Evolutionary conservation across 2,888 invertebrate genomes (phyloP).

Genomic region (Eurytoma adleriae): DNA sequence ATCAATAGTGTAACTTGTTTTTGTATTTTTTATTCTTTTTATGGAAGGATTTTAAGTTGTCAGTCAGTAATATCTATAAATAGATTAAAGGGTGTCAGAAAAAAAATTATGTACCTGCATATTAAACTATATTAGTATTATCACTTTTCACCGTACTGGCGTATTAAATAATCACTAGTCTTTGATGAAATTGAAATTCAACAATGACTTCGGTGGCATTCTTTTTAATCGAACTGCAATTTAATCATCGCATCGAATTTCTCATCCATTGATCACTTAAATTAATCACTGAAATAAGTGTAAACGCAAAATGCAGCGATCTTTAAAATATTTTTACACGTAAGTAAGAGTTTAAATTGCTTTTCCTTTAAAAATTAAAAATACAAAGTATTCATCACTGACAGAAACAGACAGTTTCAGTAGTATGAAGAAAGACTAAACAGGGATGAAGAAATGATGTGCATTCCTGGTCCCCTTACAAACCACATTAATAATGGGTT

Average conservation of each 20-base stretch:
- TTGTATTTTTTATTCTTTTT: slow-evolving; percentile 26
- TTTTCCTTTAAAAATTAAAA: slow-evolving; percentile 29
- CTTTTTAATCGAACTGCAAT: slow-evolving; percentile 54
- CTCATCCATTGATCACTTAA: slow-evolving; percentile 45
- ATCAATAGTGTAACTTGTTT: slow-evolving; percentile 47
- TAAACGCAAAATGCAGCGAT: slow-evolving; percentile 47
- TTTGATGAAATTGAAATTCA: slow-evolving; percentile 57
- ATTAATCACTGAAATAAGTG: slow-evolving; percentile 43
- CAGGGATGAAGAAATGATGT: slow-evolving; percentile 53
- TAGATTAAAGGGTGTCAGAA: slow-evolving; percentile 45
- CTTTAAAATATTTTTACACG: slow-evolving; percentile 29
- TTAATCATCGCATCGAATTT: slow-evolving; percentile 46
- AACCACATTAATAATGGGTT: slow-evolving; percentile 50
- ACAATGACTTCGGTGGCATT: slow-evolving; percentile 58
- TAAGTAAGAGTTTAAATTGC: slow-evolving; percentile 1
- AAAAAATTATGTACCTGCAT: slow-evolving; percentile 49
- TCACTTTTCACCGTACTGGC: slow-evolving; percentile 60
- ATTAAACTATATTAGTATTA: slow-evolving; percentile 59
- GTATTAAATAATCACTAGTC: slow-evolving; percentile 59
- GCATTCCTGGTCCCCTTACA: slow-evolving; percentile 55
- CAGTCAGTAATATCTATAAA: slow-evolving; percentile 50
- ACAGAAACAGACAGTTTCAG: slow-evolving; percentile 23
- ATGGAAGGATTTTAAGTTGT: slow-evolving; percentile 48
- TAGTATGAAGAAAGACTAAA: slow-evolving; percentile 44
- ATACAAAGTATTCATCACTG: slow-evolving; percentile 12